Conservation (phyloP, 2,797 vertebrate genomes). For the Momotus momota region DNA sequence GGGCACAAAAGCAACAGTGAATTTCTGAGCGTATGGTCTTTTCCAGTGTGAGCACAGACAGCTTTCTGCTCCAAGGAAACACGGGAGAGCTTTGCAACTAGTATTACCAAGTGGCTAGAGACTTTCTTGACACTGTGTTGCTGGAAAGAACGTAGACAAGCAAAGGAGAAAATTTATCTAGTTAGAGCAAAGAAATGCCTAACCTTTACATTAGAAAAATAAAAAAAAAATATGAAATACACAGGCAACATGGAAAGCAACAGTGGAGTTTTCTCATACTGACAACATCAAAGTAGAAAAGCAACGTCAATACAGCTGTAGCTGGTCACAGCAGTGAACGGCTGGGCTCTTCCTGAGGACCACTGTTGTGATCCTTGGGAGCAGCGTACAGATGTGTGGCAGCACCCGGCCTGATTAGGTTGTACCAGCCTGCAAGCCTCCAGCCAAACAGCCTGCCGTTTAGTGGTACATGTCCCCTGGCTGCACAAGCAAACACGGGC, state of each 20-base stretch:
- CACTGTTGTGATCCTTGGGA: background rate
- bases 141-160: background rate
- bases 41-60: background rate
- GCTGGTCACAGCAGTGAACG: background rate
- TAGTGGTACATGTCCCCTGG: background rate
- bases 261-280: background rate
- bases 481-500: background rate
- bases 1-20: constrained; percentile 26
- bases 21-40: constrained; percentile 35
- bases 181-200: background rate
- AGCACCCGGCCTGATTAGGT: background rate
- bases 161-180: background rate
- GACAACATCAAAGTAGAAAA: background rate
- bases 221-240: background rate
- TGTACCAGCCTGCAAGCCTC: background rate
- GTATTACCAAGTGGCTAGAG: background rate
- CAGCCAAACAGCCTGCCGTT: constrained; percentile 24
- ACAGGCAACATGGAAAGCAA: background rate
- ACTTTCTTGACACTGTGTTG: background rate
- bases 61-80: constrained; percentile 13
- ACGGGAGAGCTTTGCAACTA: background rate
- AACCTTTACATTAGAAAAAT: background rate
- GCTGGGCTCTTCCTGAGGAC: background rate
- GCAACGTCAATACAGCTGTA: background rate
- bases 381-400: background rate